Percentiles rank a stretch among this genome's conserved stretches.
Evolutionary conservation across 2,888 invertebrate species (phyloP).

Genomic region (Drosophila gaucha): DNA sequence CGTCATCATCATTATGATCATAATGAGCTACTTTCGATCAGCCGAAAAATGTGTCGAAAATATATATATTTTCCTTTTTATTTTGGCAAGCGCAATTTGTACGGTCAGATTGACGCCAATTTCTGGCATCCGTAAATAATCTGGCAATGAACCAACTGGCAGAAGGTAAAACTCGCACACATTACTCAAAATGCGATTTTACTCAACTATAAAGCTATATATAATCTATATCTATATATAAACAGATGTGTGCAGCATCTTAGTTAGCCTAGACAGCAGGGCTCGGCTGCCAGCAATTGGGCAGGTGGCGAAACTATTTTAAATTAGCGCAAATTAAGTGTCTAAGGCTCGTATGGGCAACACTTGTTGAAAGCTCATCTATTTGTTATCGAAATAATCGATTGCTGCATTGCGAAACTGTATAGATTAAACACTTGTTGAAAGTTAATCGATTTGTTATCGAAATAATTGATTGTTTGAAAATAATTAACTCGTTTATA

Average conservation of each 20-base stretch:
- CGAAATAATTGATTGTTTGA: background rate
- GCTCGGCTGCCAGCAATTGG: conserved; percentile 1
- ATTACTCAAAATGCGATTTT: conserved; percentile 1
- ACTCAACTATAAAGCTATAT: background rate
- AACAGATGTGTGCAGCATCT: background rate
- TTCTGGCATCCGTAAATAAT: conserved; percentile 30
- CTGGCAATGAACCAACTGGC: conserved; percentile 55
- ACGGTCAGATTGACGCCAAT: conserved; percentile 33
- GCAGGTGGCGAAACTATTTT: background rate
- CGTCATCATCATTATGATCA: conserved; percentile 25
- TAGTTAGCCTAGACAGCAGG: conserved; percentile 11
- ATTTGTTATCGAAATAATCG: background rate
- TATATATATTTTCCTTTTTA: conserved; percentile 2
- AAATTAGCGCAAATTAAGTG: conserved; percentile 12
- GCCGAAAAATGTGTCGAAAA: conserved; percentile 49
- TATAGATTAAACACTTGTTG: no score
- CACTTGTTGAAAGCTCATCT: background rate
- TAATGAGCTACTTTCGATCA: conserved; percentile 30
- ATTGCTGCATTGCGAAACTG: background rate
- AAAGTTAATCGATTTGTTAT: background rate
- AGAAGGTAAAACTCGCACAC: conserved; percentile 29
- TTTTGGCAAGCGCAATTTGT: conserved; percentile 47
- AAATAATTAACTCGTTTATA: no score
- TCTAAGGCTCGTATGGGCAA: background rate
- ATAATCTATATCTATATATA: conserved; percentile 1